phyloP scores from a whole-genome alignment of 2,113 vertebrate species.

The Saguinus imperator region DNA sequence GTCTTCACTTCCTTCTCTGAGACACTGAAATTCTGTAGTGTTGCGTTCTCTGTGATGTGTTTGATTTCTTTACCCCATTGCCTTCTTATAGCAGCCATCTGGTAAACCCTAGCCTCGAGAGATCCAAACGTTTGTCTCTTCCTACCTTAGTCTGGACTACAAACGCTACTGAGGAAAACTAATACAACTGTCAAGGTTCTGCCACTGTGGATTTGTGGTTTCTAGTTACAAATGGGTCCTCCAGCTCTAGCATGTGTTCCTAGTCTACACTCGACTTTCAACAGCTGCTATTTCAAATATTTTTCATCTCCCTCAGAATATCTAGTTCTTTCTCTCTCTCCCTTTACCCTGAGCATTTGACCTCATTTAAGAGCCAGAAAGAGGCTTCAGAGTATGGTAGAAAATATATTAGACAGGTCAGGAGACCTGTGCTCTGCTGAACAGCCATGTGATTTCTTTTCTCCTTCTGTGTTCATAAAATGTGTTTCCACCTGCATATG shows the following conservation, averaged over 20 bases:
- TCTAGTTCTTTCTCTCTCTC: background rate
- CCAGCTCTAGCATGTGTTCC: rapidly evolving
- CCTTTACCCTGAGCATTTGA: background rate
- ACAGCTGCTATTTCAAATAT: background rate
- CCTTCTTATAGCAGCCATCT: background rate
- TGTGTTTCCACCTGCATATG: background rate
- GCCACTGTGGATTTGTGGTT: background rate
- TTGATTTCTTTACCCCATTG: background rate
- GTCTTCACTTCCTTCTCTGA: background rate
- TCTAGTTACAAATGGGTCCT: background rate
- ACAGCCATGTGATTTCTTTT: background rate
- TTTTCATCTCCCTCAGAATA: background rate
- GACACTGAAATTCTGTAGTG: background rate
- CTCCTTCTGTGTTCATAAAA: background rate
- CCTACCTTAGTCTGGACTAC: background rate
- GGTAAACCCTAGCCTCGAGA: background rate
- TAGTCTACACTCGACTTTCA: background rate
- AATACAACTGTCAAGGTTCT: background rate
- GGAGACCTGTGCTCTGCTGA: background rate
- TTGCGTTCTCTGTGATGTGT: background rate
- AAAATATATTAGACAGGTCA: background rate
- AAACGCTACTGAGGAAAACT: background rate
- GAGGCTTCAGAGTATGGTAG: background rate
- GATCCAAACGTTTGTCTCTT: background rate
- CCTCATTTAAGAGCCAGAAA: conserved; percentile 38